Base-by-base conservation (phyloP, 2,113 vertebrate genomes). In the Reinhardtius hippoglossoides region DNA sequence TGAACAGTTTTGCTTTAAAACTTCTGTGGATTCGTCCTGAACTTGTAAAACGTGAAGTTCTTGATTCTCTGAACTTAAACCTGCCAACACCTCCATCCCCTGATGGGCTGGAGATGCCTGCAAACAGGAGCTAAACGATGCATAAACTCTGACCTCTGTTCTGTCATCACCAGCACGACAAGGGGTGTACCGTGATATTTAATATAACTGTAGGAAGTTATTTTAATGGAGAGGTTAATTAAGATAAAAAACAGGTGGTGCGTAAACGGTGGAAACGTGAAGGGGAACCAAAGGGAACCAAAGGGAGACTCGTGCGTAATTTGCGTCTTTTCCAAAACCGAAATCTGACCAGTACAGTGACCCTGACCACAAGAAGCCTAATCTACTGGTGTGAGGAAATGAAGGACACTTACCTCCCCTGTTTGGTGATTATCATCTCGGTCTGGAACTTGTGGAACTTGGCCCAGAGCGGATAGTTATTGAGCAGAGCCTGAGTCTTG, bases 391-490 rank as follows among this genome's bases (percentile, higher is more conserved):
- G 55, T 20, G 55, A 7, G 2, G 2, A 16, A n/a, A 56, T 0
- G 10, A 27, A 23, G 0, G 37, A 21, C 10, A 76, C 97, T 97
- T 82, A 99, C 97, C 97, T 95, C 27, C 97, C 97, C 94, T 98
- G 97, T 63, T 99, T 99, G 89, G 97, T 99, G 91, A 98, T 98
- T 88, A 98, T 98, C 97, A 98, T 98, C 92, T 98, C 97, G 10
- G 97, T 99, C 73, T 98, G 97, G 89, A 97, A 97, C 88, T 97
- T 97, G 90, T 97, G 97, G 83, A 99, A 99, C 95, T 98, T 99
- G 86, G 95, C 95, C 97, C 97, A 98, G 10, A 99, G 95, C 74
- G 95, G 95, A 82, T 95, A 96, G 93, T 99, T 99, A 85, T 96
- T 97, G 88, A 99, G 96, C 80, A 96, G 93, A 12, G 96, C 96